phyloP scores from a whole-genome alignment of 1,140 invertebrate species.

The Leptopilina clavipes region DNA sequence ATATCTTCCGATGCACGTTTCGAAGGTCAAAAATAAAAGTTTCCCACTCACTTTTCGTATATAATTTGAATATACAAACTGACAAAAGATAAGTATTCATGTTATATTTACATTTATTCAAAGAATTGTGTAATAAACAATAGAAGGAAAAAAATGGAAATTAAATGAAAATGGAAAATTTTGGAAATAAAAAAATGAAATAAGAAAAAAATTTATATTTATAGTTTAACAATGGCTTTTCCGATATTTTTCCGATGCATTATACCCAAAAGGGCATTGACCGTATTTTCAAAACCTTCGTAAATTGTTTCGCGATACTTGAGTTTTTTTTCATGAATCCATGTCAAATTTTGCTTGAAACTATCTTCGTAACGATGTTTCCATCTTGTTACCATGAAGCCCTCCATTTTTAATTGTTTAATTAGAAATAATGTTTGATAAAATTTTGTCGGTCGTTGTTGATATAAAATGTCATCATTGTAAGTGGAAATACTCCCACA shows the following conservation, averaged over 20 bases:
- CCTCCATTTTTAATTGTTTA: conserved; percentile 78
- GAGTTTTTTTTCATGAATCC: conserved; percentile 77
- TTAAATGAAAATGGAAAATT: too few relatives aligned
- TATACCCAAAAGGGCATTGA: conserved; percentile 78
- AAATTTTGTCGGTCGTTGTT: too few relatives aligned
- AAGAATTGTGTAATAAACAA: too few relatives aligned
- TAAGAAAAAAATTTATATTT: not conserved
- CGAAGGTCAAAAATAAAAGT: too few relatives aligned
- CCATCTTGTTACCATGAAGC: conserved; percentile 77
- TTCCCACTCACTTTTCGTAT: too few relatives aligned
- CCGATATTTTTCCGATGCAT: conserved; percentile 56
- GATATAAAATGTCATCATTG: conserved; percentile 36
- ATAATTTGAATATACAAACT: too few relatives aligned
- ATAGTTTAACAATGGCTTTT: not conserved
- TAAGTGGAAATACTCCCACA: conserved; percentile 81
- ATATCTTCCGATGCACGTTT: too few relatives aligned
- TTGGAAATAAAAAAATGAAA: too few relatives aligned
- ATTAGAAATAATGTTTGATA: conserved; percentile 75
- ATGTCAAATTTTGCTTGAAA: conserved; percentile 76
- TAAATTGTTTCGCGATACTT: conserved; percentile 78
- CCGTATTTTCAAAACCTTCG: conserved; percentile 80
- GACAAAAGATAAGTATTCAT: too few relatives aligned
- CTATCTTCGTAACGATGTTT: conserved; percentile 74
- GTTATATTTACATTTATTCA: too few relatives aligned
- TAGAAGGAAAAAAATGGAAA: too few relatives aligned